Base-by-base conservation (phyloP, 2,797 vertebrate species). In the Amniataba percoides region DNA sequence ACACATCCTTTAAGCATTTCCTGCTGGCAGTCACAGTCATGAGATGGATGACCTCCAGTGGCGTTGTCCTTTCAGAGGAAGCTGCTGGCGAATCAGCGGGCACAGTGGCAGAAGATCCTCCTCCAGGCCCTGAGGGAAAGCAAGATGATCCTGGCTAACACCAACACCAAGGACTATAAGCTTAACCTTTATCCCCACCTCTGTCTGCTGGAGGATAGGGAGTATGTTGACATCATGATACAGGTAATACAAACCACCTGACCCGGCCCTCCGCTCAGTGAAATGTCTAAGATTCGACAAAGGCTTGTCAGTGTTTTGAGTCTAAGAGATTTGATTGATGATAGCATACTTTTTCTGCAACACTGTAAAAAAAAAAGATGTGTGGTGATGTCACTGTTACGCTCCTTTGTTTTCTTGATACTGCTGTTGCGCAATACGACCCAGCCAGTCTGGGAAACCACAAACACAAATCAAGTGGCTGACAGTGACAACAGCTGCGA, bases 171-270 rank as follows among this genome's bases (percentile, higher is more conserved):
- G 6, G 71, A 86, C 0, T 71, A 67, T 12, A 83, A 12, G 66
- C 88, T 91, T 31, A 70, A 78, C 76, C 84, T 99, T 25, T 97
- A 96, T 88, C 97, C 98, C 0, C 97, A 96, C 90, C 91, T 99
- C 53, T 97, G 96, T 72, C 82, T 98, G 85, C 92, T 99, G 78
- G 88, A 94, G 0, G 97, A 99, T 16, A 59, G 75, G 18, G 96
- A 97, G 23, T 96, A 97, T 0, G 95, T 96, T 45, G 91, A 92
- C 81, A 95, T 98, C 83, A 96, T 99, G 96, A 53, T 99, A 72
- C 95, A 97, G 96, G 97, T 99, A 88, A 90, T 11, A 53, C 46
- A 63, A 49, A 56, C 48, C 74, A 39, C 12, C 23, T 9, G 18
- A 23, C 43, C 34, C 48, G 59, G 40, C 46, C 39, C 40, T 0